Percentiles rank a stretch among this genome's conserved stretches.
Conservation (phyloP, 2,113 vertebrate genomes). For the Eudyptes chrysolophus region DNA sequence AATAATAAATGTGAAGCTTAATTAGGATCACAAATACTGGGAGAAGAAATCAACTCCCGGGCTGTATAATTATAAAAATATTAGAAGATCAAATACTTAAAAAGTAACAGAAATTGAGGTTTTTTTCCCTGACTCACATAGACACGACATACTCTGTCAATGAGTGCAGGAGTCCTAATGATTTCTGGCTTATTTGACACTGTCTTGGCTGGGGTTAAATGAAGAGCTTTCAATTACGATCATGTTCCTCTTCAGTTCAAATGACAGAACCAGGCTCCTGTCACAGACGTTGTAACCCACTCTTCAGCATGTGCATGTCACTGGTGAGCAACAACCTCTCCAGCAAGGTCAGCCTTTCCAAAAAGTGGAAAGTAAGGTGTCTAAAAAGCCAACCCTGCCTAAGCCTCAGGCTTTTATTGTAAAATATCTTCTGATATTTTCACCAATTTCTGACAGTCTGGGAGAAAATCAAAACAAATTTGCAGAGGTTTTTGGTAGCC, state of each 20-base stretch:
- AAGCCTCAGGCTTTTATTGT: not conserved
- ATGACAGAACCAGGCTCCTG: not conserved
- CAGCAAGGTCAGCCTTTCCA: not conserved
- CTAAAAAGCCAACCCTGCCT: not conserved
- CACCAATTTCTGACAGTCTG: not conserved
- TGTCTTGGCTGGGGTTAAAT: not conserved
- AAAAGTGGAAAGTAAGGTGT: not conserved
- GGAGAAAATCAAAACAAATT: not conserved
- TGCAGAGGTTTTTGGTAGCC: not conserved
- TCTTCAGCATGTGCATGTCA: rapidly evolving
- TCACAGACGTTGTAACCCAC: not conserved
- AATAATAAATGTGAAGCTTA: conserved; percentile 65
- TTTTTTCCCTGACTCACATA: rapidly evolving
- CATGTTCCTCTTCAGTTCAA: not conserved
- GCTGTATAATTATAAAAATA: conserved; percentile 44
- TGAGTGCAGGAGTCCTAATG: not conserved
- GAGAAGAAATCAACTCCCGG: conserved; percentile 42
- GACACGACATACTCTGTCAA: not conserved
- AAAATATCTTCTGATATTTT: not conserved
- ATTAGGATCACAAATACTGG: conserved; percentile 58
- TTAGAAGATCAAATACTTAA: conserved; percentile 10
- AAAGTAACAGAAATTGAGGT: not conserved
- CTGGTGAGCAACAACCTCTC: not conserved
- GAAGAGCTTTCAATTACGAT: not conserved
- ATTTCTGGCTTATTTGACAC: not conserved